Conservation (phyloP, 2,113 vertebrate species). For the Oreocharis arfaki region DNA sequence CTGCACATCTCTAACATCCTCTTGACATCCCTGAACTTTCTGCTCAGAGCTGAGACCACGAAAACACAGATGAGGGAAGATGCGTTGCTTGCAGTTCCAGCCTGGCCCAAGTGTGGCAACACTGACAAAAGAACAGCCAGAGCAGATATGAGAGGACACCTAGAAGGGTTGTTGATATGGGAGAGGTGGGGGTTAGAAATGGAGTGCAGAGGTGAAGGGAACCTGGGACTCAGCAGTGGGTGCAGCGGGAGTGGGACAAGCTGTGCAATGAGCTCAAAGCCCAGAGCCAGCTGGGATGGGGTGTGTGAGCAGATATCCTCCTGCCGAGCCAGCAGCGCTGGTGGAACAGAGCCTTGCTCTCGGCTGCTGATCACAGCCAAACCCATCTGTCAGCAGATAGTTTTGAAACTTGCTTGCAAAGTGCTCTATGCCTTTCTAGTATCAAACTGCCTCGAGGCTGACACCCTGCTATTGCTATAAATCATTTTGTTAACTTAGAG, state of each 20-base stretch:
- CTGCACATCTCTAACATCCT: not conserved
- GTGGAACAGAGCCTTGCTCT: not conserved
- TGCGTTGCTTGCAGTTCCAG: not conserved
- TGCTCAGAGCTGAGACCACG: not conserved
- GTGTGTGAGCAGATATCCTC: not conserved
- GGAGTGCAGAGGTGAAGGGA: not conserved
- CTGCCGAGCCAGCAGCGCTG: not conserved
- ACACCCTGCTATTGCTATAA: not conserved
- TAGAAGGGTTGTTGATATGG: not conserved
- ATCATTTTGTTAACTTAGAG: not conserved
- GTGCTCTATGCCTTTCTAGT: not conserved
- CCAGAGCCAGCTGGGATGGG: not conserved
- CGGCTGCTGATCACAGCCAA: not conserved
- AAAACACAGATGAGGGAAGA: not conserved
- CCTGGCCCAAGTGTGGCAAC: not conserved
- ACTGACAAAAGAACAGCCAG: not conserved
- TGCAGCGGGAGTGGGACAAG: fast-evolving
- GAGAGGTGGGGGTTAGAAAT: not conserved
- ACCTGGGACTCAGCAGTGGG: not conserved
- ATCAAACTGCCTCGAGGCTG: not conserved
- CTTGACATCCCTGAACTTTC: not conserved
- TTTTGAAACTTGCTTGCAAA: constrained; percentile 4
- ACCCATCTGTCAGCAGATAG: not conserved
- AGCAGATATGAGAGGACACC: not conserved
- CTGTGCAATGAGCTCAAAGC: not conserved